A percentile compares a stretch with the other conserved stretches of the same genome.
Conservation (phyloP, 2,888 invertebrate genomes). For the Phortica okadai region DNA sequence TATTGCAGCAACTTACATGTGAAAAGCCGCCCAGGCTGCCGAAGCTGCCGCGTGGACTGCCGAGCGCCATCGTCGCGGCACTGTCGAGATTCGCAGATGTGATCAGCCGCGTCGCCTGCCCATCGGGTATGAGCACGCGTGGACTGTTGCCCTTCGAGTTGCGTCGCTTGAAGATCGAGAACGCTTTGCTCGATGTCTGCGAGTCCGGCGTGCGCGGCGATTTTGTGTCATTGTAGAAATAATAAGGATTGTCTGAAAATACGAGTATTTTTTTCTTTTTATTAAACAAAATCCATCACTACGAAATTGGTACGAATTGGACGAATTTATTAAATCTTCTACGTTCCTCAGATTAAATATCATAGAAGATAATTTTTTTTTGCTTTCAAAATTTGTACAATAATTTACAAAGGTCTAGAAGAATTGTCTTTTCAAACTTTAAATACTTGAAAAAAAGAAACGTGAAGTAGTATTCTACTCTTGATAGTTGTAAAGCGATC, state of each 20-base stretch:
- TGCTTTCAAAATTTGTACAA: too few species aligned
- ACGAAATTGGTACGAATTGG: too few species aligned
- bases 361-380: too few species aligned
- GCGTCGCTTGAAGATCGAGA: slow-evolving; percentile 75
- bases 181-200: slow-evolving; percentile 69
- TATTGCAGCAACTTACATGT: slow-evolving; percentile 63
- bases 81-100: slow-evolving; percentile 75
- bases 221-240: slow-evolving; percentile 75
- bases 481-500: too few species aligned
- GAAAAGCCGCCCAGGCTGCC: slow-evolving; percentile 72
- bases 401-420: too few species aligned
- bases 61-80: slow-evolving; percentile 73
- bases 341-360: too few species aligned
- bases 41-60: slow-evolving; percentile 75
- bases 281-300: too few species aligned
- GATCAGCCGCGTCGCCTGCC: slow-evolving; percentile 73
- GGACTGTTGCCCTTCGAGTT: slow-evolving; percentile 75
- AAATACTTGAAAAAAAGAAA: too few species aligned
- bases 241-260: slow-evolving; percentile 75
- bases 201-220: slow-evolving; percentile 76
- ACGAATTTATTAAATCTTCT: too few species aligned
- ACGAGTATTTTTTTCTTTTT: neutral
- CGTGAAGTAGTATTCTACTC: too few species aligned
- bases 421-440: too few species aligned
- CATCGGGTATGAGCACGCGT: slow-evolving; percentile 62